A percentile compares a stretch with the other conserved stretches of the same genome.
phyloP scores from a whole-genome alignment of 2,888 invertebrate genomes.

The Ferrisia virgata region DNA sequence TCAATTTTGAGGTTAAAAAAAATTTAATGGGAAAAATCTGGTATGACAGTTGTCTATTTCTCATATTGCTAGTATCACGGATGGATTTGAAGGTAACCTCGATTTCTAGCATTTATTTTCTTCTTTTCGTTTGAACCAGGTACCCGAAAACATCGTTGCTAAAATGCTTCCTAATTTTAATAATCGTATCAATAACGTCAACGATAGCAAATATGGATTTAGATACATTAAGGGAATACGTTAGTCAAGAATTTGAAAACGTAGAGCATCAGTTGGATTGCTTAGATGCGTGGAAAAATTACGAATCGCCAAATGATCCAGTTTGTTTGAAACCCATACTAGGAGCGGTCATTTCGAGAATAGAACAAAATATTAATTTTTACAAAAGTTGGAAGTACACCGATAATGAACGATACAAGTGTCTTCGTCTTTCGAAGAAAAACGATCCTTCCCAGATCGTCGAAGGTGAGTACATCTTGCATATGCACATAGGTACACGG shows the following conservation, averaged over 20 bases:
- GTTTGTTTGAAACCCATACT: neutral
- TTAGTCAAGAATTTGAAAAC: neutral
- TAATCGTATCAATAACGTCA: neutral
- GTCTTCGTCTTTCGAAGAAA: too few relatives aligned
- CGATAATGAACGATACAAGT: too few relatives aligned
- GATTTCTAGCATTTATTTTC: neutral
- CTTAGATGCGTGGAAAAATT: neutral
- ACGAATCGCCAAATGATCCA: neutral
- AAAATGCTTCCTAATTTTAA: neutral
- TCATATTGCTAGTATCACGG: too few relatives aligned
- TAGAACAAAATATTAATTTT: neutral
- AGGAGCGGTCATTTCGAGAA: neutral
- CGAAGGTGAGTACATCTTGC: too few relatives aligned
- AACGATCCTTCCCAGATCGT: too few relatives aligned
- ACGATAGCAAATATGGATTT: neutral
- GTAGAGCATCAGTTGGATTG: neutral
- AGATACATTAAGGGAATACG: neutral
- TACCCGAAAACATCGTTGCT: too few relatives aligned
- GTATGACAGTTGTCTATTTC: too few relatives aligned
- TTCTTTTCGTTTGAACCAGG: too few relatives aligned
- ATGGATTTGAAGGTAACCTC: too few relatives aligned
- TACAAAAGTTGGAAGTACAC: neutral
- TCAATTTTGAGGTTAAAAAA: too few relatives aligned
- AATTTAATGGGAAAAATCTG: too few relatives aligned
- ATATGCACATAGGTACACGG: too few relatives aligned